Conservation (phyloP, 2,888 invertebrate genomes). For the Aleiodes testaceus region DNA sequence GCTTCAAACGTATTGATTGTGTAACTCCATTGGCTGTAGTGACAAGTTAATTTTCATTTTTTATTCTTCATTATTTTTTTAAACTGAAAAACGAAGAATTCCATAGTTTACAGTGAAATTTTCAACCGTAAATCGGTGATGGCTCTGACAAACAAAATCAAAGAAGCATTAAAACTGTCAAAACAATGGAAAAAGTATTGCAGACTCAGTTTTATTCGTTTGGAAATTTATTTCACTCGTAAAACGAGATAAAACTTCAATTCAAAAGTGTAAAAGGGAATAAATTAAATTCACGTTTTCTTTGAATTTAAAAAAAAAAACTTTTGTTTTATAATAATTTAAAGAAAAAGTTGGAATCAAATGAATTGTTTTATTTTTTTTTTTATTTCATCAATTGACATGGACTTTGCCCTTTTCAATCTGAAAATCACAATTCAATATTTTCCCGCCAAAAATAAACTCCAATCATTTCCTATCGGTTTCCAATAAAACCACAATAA, state of each 20-base stretch:
- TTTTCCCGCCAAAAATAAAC: slow-evolving; percentile 2
- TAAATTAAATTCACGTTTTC: no score
- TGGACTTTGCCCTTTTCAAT: not conserved
- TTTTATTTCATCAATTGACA: not conserved
- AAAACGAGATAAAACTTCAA: not conserved
- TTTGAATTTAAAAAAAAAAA: no score
- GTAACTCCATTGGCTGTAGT: not conserved
- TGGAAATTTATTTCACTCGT: slow-evolving; percentile 10
- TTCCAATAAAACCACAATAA: slow-evolving; percentile 7
- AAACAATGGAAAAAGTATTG: slow-evolving; percentile 3
- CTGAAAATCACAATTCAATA: not conserved
- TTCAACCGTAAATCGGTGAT: not conserved
- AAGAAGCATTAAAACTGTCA: slow-evolving; percentile 14
- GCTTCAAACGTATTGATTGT: slow-evolving; percentile 23
- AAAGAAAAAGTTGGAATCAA: no score
- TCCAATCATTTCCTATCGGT: slow-evolving; percentile 12
- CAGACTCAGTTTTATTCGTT: slow-evolving; percentile 7
- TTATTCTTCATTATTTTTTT: not conserved
- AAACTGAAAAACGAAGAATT: not conserved
- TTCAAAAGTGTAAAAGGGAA: no score
- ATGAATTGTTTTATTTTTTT: no score
- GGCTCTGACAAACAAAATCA: not conserved
- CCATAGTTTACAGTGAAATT: not conserved
- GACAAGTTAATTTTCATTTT: slow-evolving; percentile 1
- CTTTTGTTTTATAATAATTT: no score